These are phyloP conservation scores for Drosophila tristis DNA, from an alignment of 1,140 invertebrate genomes.

Conservation along the genomic window DNA sequence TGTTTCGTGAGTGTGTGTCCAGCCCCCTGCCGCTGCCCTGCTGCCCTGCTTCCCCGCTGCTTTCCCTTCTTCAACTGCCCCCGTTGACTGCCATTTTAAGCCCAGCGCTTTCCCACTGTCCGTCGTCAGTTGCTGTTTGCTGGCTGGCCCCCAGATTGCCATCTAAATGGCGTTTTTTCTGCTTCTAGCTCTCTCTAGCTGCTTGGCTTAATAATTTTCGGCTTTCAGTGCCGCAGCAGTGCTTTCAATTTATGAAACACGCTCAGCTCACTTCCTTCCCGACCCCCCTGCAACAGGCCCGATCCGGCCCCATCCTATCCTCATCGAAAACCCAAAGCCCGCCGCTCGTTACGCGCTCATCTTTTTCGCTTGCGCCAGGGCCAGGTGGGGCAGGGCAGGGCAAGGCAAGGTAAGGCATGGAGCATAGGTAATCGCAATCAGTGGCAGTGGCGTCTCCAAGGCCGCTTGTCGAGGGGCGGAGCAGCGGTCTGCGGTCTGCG, in stretches of 20 bases:
- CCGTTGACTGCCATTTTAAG: constrained; percentile 65
- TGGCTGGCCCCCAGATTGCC: constrained; percentile 61
- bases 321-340: neutral
- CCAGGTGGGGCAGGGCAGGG: constrained; percentile 42
- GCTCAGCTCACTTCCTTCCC: constrained; percentile 72
- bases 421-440: constrained; percentile 62
- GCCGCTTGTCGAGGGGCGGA: constrained; percentile 47
- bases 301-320: neutral
- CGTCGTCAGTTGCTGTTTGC: neutral
- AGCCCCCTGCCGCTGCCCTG: neutral
- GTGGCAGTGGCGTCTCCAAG: constrained; percentile 41
- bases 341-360: constrained; percentile 56
- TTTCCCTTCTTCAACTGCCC: neutral
- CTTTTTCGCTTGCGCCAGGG: constrained; percentile 57
- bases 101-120: constrained; percentile 63
- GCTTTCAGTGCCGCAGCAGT: constrained; percentile 18
- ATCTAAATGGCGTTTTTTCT: constrained; percentile 73
- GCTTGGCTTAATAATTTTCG: constrained; percentile 64
- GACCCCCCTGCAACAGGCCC: neutral
- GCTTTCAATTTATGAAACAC: constrained; percentile 81
- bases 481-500: constrained; percentile 16
- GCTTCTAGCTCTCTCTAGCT: constrained; percentile 17
- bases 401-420: neutral
- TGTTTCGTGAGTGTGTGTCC: constrained; percentile 67
- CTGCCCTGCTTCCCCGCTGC: neutral